Evolutionary conservation across 1,140 invertebrate species (phyloP), one percentile per base, ranked within the genome.

Genomic region (Temnothorax nylanderi): DNA sequence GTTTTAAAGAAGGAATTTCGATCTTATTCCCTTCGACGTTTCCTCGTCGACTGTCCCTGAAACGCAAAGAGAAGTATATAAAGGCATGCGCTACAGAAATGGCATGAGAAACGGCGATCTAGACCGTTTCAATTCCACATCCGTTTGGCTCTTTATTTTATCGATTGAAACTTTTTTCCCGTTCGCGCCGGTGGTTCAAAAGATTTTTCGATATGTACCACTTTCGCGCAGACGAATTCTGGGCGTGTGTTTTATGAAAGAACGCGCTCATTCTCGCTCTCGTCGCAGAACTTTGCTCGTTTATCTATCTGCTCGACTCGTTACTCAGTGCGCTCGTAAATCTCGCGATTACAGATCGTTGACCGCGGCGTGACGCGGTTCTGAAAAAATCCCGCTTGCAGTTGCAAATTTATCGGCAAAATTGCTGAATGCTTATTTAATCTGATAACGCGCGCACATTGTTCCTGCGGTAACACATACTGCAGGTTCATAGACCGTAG

Each of bases 241-340:
- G 47, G 34, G 6, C 41, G n/a, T 34, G 54, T 62, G 74, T 49
- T 86, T 80, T 58, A 86, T 78, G 76, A 80, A 86, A 58, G 54
- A 11, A 49, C 41, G 13, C 32, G 74, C 74, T 88, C 80, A 85
- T 87, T 88, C 65, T 64, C 75, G 75, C 67, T 81, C 34, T 69
- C 76, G 80, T 89, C 86, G 81, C 75, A 65, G 74, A 89, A 89
- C 80, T 88, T 89, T 56, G 81, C 67, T 88, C 87, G 81, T 89
- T 89, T 87, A 87, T 89, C 76, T 82, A 77, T 77, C 62, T 65
- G 77, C 65, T 81, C 44, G 81, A 32, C 54, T 54, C 32, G 60
- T 80, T 80, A 67, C 76, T 67, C 64, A 37, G 64, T 18, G 26
- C 11, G 62, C 64, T 60, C 85, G 54, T 86, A 86, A 86, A 86